Percentiles rank a stretch among this genome's conserved stretches.
Conservation (phyloP, 2,113 vertebrate genomes). For the Ahaetulla prasina region DNA sequence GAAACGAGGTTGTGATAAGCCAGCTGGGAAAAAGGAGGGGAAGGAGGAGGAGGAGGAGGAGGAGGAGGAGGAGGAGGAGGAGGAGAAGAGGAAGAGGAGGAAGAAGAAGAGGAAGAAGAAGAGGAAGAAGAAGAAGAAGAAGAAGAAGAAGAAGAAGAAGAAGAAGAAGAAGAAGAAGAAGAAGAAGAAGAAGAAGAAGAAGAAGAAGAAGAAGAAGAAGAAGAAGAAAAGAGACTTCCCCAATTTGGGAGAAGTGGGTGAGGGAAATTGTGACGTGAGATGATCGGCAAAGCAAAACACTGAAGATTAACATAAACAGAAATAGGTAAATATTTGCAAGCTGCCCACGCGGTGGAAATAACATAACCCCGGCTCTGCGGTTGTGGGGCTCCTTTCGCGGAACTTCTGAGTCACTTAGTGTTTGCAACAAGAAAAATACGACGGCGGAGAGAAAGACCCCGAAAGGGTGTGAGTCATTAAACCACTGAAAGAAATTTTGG, state of each 20-base stretch:
- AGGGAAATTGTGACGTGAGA: rapidly evolving
- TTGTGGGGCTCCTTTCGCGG: background rate
- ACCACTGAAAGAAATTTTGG: background rate
- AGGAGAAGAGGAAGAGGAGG: rapidly evolving
- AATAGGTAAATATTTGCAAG: background rate
- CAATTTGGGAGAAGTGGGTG: background rate
- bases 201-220: no score
- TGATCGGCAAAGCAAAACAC: background rate
- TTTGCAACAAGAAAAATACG: background rate
- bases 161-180: no score
- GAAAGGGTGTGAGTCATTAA: background rate
- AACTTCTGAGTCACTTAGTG: rapidly evolving
- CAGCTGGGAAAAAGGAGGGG: no score
- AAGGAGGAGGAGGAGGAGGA: background rate
- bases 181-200: no score
- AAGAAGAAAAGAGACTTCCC: background rate
- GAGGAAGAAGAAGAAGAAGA: no score
- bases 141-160: no score
- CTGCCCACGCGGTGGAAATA: background rate
- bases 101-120: no score
- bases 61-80: rapidly evolving
- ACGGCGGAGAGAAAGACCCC: background rate
- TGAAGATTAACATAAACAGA: background rate
- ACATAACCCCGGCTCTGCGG: rapidly evolving
- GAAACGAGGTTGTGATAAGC: no score